phyloP scores from a whole-genome alignment of 2,888 invertebrate genomes.

The Polydrusus cervinus region DNA sequence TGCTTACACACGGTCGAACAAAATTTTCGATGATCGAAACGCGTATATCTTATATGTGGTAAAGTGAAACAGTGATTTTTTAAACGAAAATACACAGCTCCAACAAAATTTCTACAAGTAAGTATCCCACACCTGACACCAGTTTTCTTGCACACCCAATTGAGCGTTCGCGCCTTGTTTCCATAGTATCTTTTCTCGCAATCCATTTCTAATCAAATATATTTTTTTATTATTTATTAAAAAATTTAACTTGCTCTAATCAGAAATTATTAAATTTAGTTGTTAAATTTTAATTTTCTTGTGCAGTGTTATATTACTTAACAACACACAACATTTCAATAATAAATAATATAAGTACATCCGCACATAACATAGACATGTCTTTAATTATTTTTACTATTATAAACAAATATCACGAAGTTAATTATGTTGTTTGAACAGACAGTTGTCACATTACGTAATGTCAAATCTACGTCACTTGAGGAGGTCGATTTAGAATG shows the following conservation, averaged over 20 bases:
- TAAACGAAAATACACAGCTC: background rate
- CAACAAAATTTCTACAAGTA: constrained; percentile 12
- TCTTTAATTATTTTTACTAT: background rate
- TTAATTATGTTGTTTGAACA: constrained; percentile 28
- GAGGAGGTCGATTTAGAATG: constrained; percentile 34
- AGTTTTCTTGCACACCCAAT: constrained; percentile 6
- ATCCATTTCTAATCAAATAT: too few relatives aligned
- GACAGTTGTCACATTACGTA: constrained; percentile 48
- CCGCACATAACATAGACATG: too few relatives aligned
- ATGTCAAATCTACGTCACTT: constrained; percentile 45
- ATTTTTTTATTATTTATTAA: too few relatives aligned
- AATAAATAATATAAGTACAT: too few relatives aligned
- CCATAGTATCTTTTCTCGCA: background rate
- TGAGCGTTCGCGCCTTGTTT: constrained; percentile 5
- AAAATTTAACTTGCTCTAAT: too few relatives aligned
- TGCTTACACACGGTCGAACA: constrained; percentile 34
- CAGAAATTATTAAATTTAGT: too few relatives aligned
- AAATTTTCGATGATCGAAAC: constrained; percentile 35
- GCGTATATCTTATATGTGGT: constrained; percentile 17
- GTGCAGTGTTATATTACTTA: too few relatives aligned
- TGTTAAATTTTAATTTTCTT: too few relatives aligned
- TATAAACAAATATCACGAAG: background rate
- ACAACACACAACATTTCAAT: too few relatives aligned
- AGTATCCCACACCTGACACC: constrained; percentile 27
- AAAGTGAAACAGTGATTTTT: constrained; percentile 14